Conservation (phyloP, 2,113 vertebrate genomes). For the Himantopus leucocephalus region DNA sequence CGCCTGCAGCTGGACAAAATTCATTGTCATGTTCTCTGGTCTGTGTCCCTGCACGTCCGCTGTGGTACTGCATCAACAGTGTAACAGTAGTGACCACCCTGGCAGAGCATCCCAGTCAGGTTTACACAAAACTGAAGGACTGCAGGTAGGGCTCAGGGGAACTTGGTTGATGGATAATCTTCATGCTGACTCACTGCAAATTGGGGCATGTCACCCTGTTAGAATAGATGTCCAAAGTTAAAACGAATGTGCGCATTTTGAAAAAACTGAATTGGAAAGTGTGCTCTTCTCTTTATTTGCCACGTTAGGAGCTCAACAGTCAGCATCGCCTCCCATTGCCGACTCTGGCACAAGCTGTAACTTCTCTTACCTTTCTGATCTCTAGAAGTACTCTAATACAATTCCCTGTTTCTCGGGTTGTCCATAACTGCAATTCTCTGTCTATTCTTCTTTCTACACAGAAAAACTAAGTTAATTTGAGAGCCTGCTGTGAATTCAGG, state of each 20-base stretch:
- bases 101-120: background rate
- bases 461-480: background rate
- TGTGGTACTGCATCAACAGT: background rate
- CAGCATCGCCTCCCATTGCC: background rate
- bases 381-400: background rate
- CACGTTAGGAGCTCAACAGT: background rate
- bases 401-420: background rate
- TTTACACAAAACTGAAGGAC: background rate
- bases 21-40: background rate
- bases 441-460: background rate
- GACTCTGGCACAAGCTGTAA: background rate
- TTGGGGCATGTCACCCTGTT: rapidly evolving
- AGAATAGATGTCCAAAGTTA: background rate
- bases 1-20: background rate
- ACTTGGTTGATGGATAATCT: background rate
- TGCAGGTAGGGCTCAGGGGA: background rate
- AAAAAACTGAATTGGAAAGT: background rate
- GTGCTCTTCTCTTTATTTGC: background rate
- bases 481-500: background rate
- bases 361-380: background rate
- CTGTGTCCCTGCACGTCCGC: background rate
- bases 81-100: background rate
- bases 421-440: background rate
- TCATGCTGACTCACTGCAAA: background rate
- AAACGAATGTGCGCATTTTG: background rate